phyloP scores from a whole-genome alignment of 2,888 invertebrate genomes.

The Volucella inanis region DNA sequence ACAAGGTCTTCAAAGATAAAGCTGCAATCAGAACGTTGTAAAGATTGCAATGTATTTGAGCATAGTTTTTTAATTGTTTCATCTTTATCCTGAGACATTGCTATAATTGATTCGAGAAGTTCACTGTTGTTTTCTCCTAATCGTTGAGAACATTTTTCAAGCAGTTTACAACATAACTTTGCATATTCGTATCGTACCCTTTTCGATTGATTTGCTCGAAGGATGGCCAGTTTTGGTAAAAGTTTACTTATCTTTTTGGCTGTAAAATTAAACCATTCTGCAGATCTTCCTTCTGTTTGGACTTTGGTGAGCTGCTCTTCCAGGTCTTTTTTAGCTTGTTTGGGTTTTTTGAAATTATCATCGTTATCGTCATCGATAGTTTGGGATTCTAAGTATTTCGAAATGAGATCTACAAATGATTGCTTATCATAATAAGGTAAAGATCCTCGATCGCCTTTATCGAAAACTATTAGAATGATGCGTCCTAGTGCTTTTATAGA shows the following conservation, averaged over 20 bases:
- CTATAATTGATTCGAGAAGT: conserved; percentile 87
- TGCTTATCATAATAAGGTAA: conserved; percentile 53
- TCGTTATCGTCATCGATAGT: conserved; percentile 37
- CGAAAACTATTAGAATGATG: conserved; percentile 80
- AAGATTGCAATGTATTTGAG: conserved; percentile 81
- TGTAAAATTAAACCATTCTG: conserved; percentile 83
- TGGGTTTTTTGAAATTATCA: conserved; percentile 76
- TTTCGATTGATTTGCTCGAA: conserved; percentile 86
- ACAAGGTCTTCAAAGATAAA: conserved; percentile 80
- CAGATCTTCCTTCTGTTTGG: conserved; percentile 77
- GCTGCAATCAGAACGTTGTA: conserved; percentile 77
- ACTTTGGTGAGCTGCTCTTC: conserved; percentile 77
- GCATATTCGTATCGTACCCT: conserved; percentile 87
- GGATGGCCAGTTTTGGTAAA: conserved; percentile 83
- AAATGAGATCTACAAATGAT: conserved; percentile 76
- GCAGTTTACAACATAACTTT: conserved; percentile 85
- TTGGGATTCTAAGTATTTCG: conserved; percentile 74
- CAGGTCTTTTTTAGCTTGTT: conserved; percentile 75
- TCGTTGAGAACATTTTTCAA: conserved; percentile 86
- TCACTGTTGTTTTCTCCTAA: conserved; percentile 86
- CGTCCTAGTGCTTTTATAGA: conserved; percentile 80
- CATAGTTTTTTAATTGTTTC: conserved; percentile 84
- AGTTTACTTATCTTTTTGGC: conserved; percentile 79
- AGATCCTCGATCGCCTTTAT: conserved; percentile 78
- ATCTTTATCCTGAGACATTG: conserved; percentile 88